A percentile compares a stretch with the other conserved stretches of the same genome.
These are phyloP conservation scores for Danio rerio DNA, from an alignment of 2,113 vertebrate genomes.

Conservation along the genomic window GRCz12tu NC_133196.1:45311001-45311500, in stretches of 20 bases:
- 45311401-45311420: background rate
- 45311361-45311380: background rate
- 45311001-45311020: slow-evolving; percentile 35
- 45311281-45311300: slow-evolving; percentile 87
- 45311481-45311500: background rate
- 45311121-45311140: slow-evolving; percentile 3
- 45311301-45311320: slow-evolving; percentile 84
- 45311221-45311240: slow-evolving; percentile 35
- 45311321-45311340: slow-evolving; percentile 84
- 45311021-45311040: background rate
- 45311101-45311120: background rate
- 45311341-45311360: slow-evolving; percentile 81
- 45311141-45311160: slow-evolving; percentile 51
- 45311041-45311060: background rate
- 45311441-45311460: background rate
- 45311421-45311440: slow-evolving; percentile 19
- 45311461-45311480: background rate
- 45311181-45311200: slow-evolving; percentile 27
- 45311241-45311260: slow-evolving; percentile 49
- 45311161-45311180: slow-evolving; percentile 61
- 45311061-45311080: slow-evolving; percentile 21
- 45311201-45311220: slow-evolving; percentile 50
- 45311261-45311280: slow-evolving; percentile 84
- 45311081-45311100: background rate
- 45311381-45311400: background rate